Evolutionary conservation across 2,113 vertebrate species (phyloP).

Genomic region (Polypterus senegalus): DNA sequence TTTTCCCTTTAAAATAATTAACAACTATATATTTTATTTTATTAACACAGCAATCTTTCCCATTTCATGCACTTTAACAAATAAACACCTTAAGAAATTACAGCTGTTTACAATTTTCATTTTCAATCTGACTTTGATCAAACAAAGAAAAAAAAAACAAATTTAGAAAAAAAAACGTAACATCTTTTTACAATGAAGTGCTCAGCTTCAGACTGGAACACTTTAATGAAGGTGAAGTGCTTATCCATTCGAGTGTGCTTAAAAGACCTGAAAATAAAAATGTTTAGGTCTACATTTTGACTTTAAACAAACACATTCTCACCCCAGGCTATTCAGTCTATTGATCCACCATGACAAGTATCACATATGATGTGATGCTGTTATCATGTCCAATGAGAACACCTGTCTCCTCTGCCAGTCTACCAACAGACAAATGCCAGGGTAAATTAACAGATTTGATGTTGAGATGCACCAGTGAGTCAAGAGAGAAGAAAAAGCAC

Average conservation of each 20-base stretch:
- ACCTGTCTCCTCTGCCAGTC: conserved; percentile 41
- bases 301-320: conserved; percentile 24
- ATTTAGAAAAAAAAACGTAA: background rate
- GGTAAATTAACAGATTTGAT: conserved; percentile 29
- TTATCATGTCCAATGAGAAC: conserved; percentile 50
- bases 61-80: too few species aligned
- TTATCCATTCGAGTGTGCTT: conserved; percentile 3
- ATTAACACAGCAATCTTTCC: too few species aligned
- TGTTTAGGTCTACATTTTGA: conserved; percentile 20
- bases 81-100: too few species aligned
- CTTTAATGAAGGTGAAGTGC: conserved; percentile 17
- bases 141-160: background rate
- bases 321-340: conserved; percentile 34
- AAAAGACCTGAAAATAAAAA: conserved; percentile 16
- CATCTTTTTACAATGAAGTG: conserved; percentile 5
- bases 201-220: conserved; percentile 6
- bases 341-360: conserved; percentile 48
- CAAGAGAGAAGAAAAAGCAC: conserved; percentile 8
- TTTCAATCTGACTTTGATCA: background rate
- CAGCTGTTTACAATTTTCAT: background rate
- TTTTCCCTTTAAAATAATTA: too few species aligned
- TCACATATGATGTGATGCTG: conserved; percentile 36
- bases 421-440: conserved; percentile 30
- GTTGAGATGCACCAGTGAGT: conserved; percentile 12
- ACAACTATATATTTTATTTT: too few species aligned